These are phyloP conservation scores for Pantherophis vulpinus DNA, from an alignment of 2,797 vertebrate genomes.

Conservation along the genomic window DNA sequence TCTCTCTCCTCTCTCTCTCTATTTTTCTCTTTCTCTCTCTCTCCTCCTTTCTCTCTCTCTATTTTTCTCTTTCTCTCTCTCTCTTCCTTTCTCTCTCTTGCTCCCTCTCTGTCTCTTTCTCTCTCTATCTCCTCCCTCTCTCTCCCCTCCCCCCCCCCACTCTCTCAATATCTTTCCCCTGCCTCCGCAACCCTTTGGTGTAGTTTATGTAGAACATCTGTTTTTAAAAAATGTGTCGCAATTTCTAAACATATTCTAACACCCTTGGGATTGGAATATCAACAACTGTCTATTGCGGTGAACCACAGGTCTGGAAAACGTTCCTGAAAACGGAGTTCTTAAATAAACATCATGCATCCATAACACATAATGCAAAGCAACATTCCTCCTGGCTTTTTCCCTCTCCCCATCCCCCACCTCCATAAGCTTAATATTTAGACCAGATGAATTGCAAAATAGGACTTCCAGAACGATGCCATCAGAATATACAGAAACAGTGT, in stretches of 20 bases:
- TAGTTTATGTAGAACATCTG: constrained; percentile 81
- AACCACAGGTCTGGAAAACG: constrained; percentile 80
- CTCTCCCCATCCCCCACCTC: constrained; percentile 55
- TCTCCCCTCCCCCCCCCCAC: neutral
- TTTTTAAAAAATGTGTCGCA: constrained; percentile 82
- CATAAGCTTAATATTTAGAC: constrained; percentile 72
- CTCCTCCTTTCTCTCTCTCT: too few relatives aligned
- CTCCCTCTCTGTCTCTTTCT: too few relatives aligned
- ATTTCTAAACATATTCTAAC: constrained; percentile 84
- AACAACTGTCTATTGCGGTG: constrained; percentile 80
- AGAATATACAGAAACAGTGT: constrained; percentile 46
- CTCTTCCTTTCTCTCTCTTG: too few relatives aligned
- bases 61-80: too few relatives aligned
- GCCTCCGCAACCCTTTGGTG: constrained; percentile 51
- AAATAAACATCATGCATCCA: constrained; percentile 83
- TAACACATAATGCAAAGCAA: constrained; percentile 74
- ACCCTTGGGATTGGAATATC: constrained; percentile 79
- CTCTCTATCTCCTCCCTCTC: too few relatives aligned
- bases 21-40: too few relatives aligned
- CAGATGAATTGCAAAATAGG: constrained; percentile 75
- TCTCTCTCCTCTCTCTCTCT: too few relatives aligned
- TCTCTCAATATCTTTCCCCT: constrained; percentile 12
- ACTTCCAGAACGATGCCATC: constrained; percentile 62
- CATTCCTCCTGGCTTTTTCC: constrained; percentile 50
- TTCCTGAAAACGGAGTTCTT: constrained; percentile 76